Evolutionary conservation across 64 coral and sea anemone species (phyloP).

Genomic region (Hydrozoanthus tunicans): DNA sequence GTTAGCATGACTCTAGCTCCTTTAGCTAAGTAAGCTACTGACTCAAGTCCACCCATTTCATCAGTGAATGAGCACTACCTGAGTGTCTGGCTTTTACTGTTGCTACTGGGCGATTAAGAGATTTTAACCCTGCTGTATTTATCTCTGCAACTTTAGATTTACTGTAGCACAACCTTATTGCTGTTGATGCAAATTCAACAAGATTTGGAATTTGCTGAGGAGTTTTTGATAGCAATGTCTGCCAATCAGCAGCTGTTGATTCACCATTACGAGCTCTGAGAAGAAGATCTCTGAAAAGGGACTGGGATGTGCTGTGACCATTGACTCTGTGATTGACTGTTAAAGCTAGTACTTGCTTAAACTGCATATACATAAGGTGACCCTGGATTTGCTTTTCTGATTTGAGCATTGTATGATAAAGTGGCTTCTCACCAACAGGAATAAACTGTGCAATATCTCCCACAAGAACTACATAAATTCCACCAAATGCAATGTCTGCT

Average conservation of each 20-base stretch:
- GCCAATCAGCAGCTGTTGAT: constrained; percentile 22
- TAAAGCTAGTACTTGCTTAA: not conserved
- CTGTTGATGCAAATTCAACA: constrained; percentile 7
- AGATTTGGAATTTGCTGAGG: constrained; percentile 2
- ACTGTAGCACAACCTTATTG: constrained; percentile 24
- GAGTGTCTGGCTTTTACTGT: constrained; percentile 59
- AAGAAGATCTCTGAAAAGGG: not conserved
- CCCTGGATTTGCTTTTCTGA: constrained; percentile 32
- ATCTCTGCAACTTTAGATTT: constrained; percentile 41
- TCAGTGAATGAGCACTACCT: constrained; percentile 37
- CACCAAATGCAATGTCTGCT: not conserved
- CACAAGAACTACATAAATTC: not conserved
- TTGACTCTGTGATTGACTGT: constrained; percentile 31
- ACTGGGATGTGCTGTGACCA: not conserved
- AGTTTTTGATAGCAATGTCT: constrained; percentile 24
- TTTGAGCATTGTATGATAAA: not conserved
- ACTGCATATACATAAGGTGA: constrained; percentile 3
- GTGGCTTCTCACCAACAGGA: not conserved
- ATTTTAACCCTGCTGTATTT: not conserved
- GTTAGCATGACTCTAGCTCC: too few species aligned
- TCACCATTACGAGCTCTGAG: constrained; percentile 16
- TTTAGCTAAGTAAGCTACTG: constrained; percentile 18
- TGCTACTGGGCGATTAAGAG: constrained; percentile 51
- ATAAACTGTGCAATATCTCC: not conserved
- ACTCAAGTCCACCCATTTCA: constrained; percentile 60